Percentiles rank a stretch among this genome's conserved stretches.
phyloP scores from a whole-genome alignment of 2,888 invertebrate species.

The Loripinus fragilis region DNA sequence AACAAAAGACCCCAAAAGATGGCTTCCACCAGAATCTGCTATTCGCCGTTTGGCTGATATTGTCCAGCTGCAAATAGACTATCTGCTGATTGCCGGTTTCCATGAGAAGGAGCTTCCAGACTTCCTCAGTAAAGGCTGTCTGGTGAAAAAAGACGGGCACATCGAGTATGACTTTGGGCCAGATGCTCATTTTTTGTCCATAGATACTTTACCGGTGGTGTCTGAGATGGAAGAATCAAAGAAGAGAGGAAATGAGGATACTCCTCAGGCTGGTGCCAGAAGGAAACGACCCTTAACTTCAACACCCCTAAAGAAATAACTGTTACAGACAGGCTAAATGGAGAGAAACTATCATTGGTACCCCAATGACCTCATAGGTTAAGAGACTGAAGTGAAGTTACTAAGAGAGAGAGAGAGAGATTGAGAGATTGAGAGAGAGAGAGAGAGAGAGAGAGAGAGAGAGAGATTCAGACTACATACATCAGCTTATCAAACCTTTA shows the following conservation, averaged over 20 bases:
- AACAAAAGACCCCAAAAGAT: slow-evolving; percentile 17
- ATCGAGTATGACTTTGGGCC: slow-evolving; percentile 1
- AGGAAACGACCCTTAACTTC: background rate
- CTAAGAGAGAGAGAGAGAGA: no score
- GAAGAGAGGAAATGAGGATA: background rate
- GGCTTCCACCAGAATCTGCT: slow-evolving; percentile 23
- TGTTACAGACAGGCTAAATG: no score
- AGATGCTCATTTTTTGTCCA: background rate
- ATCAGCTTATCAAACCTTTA: no score
- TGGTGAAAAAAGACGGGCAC: background rate
- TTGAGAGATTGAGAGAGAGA: no score
- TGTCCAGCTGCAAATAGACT: slow-evolving; percentile 25
- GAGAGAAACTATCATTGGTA: no score
- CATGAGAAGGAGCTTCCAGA: background rate
- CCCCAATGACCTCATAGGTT: no score
- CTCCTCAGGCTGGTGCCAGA: background rate
- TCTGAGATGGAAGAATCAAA: no score
- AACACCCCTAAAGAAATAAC: background rate
- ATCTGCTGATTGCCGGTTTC: slow-evolving; percentile 6
- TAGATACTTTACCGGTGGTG: background rate
- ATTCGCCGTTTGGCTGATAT: slow-evolving; percentile 11
- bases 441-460: no score
- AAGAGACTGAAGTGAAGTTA: no score
- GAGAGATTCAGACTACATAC: no score
- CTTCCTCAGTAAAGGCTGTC: background rate